Evolutionary conservation across 2,113 vertebrate genomes (phyloP).

Genomic region (Anarrhichthys ocellatus): DNA sequence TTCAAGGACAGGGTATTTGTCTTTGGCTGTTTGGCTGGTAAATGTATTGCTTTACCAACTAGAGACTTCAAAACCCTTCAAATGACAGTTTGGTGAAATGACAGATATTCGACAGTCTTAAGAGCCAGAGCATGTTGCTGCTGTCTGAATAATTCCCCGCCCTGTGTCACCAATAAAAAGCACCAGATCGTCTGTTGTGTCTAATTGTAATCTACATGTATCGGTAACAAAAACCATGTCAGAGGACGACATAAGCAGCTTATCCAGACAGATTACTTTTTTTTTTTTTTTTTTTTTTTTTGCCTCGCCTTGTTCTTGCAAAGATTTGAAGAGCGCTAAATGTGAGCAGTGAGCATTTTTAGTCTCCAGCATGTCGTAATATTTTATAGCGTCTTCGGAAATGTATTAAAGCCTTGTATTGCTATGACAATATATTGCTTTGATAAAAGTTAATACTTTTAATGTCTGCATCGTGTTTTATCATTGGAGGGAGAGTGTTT

Average conservation of each 20-base stretch:
- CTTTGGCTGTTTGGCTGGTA: neutral
- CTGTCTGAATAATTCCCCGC: slow-evolving; percentile 27
- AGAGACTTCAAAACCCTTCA: neutral
- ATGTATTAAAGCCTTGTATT: slow-evolving; percentile 54
- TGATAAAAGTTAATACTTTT: slow-evolving; percentile 59
- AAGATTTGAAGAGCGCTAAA: slow-evolving; percentile 54
- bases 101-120: slow-evolving; percentile 4
- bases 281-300: slow-evolving; percentile 8
- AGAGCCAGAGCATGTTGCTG: neutral
- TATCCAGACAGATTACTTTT: slow-evolving; percentile 47
- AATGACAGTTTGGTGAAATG: slow-evolving; percentile 5
- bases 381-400: slow-evolving; percentile 60
- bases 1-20: neutral
- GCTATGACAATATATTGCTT: slow-evolving; percentile 47
- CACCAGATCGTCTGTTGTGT: slow-evolving; percentile 17
- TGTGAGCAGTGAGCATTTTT: slow-evolving; percentile 58
- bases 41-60: neutral
- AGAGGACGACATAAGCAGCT: slow-evolving; percentile 47
- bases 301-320: slow-evolving; percentile 32
- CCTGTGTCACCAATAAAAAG: slow-evolving; percentile 34
- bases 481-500: slow-evolving; percentile 7
- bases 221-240: slow-evolving; percentile 54
- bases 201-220: slow-evolving; percentile 60
- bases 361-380: slow-evolving; percentile 65
- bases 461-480: slow-evolving; percentile 25